These are phyloP conservation scores for Aphaenogaster ashmeadi DNA, from an alignment of 1,140 invertebrate genomes.

Conservation along the genomic window DNA sequence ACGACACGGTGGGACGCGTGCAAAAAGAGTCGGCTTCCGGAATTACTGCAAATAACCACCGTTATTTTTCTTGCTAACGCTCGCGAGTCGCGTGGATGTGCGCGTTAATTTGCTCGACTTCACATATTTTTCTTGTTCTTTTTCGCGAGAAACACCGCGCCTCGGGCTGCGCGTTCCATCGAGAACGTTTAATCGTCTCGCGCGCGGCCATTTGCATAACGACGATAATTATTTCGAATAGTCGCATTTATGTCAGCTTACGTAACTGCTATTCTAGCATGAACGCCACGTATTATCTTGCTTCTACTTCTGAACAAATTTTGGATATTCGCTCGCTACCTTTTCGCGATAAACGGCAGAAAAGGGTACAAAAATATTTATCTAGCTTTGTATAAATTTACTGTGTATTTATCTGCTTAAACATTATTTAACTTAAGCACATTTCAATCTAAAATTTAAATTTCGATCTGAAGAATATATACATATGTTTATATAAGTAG, in stretches of 20 bases:
- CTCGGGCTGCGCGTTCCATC: slow-evolving; percentile 12
- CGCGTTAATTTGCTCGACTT: slow-evolving; percentile 51
- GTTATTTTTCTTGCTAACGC: slow-evolving; percentile 61
- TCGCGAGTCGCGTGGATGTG: slow-evolving; percentile 48
- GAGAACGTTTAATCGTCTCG: slow-evolving; percentile 42
- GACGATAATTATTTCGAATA: slow-evolving; percentile 53
- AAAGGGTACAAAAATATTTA: not conserved
- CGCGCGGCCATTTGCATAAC: slow-evolving; percentile 51
- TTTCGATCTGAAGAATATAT: not conserved
- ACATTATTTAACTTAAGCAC: not conserved
- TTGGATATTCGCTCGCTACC: not conserved
- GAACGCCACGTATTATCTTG: not conserved
- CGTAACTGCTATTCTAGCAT: not conserved
- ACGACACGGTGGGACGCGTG: slow-evolving; percentile 50
- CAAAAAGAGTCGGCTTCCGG: slow-evolving; percentile 60
- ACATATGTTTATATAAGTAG: not conserved
- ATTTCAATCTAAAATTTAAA: not conserved
- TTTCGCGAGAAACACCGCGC: not conserved
- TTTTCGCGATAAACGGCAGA: not conserved
- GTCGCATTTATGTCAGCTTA: slow-evolving; percentile 41
- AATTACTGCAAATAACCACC: slow-evolving; percentile 65
- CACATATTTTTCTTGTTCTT: slow-evolving; percentile 1
- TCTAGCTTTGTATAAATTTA: not conserved
- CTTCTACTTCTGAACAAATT: not conserved
- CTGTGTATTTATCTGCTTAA: not conserved